phyloP scores from a whole-genome alignment of 2,113 vertebrate species.

The Myiopsitta monachus region DNA sequence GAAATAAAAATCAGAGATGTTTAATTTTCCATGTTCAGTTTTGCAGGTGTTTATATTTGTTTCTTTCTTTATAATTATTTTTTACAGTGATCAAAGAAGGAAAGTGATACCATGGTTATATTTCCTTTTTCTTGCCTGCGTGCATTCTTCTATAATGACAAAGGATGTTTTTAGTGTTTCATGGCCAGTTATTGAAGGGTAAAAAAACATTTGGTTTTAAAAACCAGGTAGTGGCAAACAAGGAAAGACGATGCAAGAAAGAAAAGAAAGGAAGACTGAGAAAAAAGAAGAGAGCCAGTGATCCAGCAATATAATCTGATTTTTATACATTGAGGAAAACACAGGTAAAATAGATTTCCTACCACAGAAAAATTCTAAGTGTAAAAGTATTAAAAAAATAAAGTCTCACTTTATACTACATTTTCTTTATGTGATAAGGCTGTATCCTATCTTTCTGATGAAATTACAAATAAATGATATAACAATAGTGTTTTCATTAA shows the following conservation, averaged over 20 bases:
- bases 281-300: background rate
- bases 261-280: background rate
- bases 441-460: background rate
- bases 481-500: background rate
- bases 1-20: background rate
- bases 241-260: background rate
- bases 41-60: background rate
- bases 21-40: background rate
- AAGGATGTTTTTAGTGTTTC: background rate
- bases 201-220: background rate
- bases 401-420: rapidly evolving
- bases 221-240: background rate
- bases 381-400: background rate
- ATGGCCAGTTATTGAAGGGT: background rate
- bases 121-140: background rate
- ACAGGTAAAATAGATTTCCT: background rate
- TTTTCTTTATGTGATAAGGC: background rate
- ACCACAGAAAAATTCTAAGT: background rate
- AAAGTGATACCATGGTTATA: background rate
- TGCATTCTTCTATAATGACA: background rate
- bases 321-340: background rate
- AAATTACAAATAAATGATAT: background rate
- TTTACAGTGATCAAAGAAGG: background rate
- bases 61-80: background rate
- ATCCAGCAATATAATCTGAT: background rate